phyloP scores from a whole-genome alignment of 2,797 vertebrate genomes.

The Rhinichthys osculus region DNA sequence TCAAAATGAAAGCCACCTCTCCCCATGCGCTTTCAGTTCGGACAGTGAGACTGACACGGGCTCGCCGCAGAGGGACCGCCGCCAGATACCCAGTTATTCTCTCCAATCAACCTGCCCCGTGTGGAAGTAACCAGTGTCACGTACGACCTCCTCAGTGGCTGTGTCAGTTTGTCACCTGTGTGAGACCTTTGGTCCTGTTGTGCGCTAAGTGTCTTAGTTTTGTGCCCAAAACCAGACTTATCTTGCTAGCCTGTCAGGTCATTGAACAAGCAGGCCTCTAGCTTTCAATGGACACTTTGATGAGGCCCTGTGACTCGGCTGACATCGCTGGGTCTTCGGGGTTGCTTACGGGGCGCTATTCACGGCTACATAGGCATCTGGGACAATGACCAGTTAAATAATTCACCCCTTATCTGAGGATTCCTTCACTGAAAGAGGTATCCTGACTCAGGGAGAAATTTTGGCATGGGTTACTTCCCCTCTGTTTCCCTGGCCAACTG shows the following conservation, averaged over 20 bases:
- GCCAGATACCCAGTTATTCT: conserved; percentile 69
- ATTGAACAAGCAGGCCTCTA: conserved; percentile 70
- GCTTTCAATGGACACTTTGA: conserved; percentile 75
- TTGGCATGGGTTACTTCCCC: conserved; percentile 44
- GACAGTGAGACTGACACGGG: conserved; percentile 73
- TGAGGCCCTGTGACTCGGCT: conserved; percentile 73
- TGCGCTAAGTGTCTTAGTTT: conserved; percentile 67
- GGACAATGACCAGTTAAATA: conserved; percentile 60
- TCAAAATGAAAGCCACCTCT: conserved; percentile 79
- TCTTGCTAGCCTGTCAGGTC: conserved; percentile 78
- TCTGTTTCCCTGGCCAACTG: conserved; percentile 43
- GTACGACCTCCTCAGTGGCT: conserved; percentile 69
- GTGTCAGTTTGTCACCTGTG: conserved; percentile 77
- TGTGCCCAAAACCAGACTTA: conserved; percentile 73
- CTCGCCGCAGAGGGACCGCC: conserved; percentile 71
- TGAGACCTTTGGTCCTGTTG: conserved; percentile 74
- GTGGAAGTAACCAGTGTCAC: conserved; percentile 67
- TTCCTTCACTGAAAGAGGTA: conserved; percentile 51
- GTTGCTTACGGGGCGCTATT: conserved; percentile 69
- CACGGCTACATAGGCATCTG: conserved; percentile 64
- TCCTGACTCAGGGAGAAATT: conserved; percentile 54
- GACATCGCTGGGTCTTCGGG: conserved; percentile 69
- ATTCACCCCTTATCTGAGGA: conserved; percentile 46
- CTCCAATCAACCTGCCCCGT: conserved; percentile 71
- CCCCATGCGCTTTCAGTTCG: conserved; percentile 73